Conservation (phyloP, 2,888 invertebrate genomes). For the Matsumyia berberina region DNA sequence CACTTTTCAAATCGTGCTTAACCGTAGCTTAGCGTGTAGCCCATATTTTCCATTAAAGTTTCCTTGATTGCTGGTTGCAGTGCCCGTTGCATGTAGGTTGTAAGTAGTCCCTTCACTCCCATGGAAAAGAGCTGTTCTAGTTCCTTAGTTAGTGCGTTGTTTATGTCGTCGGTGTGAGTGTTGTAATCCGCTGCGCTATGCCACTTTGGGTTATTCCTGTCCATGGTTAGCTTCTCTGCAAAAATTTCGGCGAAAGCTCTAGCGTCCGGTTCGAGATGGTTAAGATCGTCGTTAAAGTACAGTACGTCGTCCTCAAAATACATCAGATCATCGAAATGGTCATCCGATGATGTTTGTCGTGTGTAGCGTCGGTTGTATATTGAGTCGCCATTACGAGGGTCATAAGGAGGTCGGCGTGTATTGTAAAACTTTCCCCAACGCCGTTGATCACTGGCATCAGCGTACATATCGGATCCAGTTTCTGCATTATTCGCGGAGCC, state of each 20-base stretch:
- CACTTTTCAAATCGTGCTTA: slow-evolving; percentile 80
- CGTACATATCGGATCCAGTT: slow-evolving; percentile 77
- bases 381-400: slow-evolving; percentile 80
- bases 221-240: slow-evolving; percentile 41
- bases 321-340: slow-evolving; percentile 78
- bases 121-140: slow-evolving; percentile 94
- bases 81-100: slow-evolving; percentile 93
- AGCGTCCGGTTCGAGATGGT: slow-evolving; percentile 82
- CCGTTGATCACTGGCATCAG: slow-evolving; percentile 55
- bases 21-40: slow-evolving; percentile 94
- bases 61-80: slow-evolving; percentile 94
- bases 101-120: slow-evolving; percentile 92
- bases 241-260: slow-evolving; percentile 82
- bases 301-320: slow-evolving; percentile 81
- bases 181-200: slow-evolving; percentile 52
- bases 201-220: slow-evolving; percentile 61
- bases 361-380: slow-evolving; percentile 78
- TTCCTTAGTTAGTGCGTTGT: slow-evolving; percentile 90
- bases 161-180: slow-evolving; percentile 84
- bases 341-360: slow-evolving; percentile 58
- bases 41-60: slow-evolving; percentile 94
- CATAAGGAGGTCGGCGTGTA: slow-evolving; percentile 78
- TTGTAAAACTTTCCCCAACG: slow-evolving; percentile 79
- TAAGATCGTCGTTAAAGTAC: slow-evolving; percentile 80
- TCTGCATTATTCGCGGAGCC: slow-evolving; percentile 77